Conservation (phyloP, 2,113 vertebrate species). For the Nannobrachium achirus region DNA sequence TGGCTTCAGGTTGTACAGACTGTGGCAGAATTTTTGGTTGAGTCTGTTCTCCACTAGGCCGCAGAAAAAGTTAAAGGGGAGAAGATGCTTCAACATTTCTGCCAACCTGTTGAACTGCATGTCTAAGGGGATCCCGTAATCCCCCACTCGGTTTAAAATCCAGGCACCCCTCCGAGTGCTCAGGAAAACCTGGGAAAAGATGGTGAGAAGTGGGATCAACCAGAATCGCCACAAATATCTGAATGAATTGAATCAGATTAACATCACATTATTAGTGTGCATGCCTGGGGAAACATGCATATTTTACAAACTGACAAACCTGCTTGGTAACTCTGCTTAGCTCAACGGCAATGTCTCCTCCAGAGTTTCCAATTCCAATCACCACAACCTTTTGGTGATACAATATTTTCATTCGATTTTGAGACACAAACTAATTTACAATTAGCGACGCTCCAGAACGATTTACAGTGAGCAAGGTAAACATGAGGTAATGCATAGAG, state of each 20-base stretch:
- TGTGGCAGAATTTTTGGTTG: slow-evolving; percentile 82
- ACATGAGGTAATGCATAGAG: no score
- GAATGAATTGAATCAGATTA: neutral
- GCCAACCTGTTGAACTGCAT: slow-evolving; percentile 71
- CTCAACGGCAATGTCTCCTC: slow-evolving; percentile 91
- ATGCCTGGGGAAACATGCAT: neutral
- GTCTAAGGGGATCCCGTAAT: slow-evolving; percentile 81
- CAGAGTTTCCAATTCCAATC: slow-evolving; percentile 93
- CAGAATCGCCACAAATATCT: no score
- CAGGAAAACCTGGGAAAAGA: slow-evolving; percentile 85
- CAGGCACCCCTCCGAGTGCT: slow-evolving; percentile 91
- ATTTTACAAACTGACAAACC: slow-evolving; percentile 74
- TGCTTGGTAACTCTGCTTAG: slow-evolving; percentile 89
- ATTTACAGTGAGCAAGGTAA: no score
- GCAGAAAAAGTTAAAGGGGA: slow-evolving; percentile 68
- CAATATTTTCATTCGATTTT: no score
- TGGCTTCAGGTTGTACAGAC: slow-evolving; percentile 85
- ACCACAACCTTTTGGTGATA: slow-evolving; percentile 72
- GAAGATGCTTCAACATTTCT: slow-evolving; percentile 25
- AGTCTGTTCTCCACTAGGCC: slow-evolving; percentile 60
- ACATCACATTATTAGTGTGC: neutral
- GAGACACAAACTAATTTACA: no score
- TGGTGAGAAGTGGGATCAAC: neutral
- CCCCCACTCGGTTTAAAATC: slow-evolving; percentile 85
- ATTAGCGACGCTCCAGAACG: no score